Evolutionary conservation across 1,140 invertebrate species (phyloP).

Genomic region (Trichonephila clavata): DNA sequence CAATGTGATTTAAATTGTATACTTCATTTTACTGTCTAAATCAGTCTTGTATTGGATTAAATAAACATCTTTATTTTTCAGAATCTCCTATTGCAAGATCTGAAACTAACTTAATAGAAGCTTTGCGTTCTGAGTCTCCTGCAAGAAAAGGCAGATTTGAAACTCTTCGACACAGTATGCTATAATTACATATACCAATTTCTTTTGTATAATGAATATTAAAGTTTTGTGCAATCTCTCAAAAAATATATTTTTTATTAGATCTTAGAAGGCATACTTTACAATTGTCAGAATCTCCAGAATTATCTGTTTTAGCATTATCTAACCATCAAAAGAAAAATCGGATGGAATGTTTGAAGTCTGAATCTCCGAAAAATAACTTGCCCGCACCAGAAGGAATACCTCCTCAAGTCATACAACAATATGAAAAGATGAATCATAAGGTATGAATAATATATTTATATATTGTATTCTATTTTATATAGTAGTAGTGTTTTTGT

Average conservation of each 20-base stretch:
- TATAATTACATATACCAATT: background rate
- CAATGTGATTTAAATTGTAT: too few species aligned
- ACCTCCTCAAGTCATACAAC: conserved; percentile 61
- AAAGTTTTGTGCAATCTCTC: background rate
- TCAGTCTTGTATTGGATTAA: background rate
- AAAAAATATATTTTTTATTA: background rate
- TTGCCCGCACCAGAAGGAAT: background rate
- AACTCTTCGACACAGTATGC: conserved; percentile 68
- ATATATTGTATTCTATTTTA: too few species aligned
- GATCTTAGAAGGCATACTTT: conserved; percentile 69
- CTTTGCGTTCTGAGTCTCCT: conserved; percentile 48
- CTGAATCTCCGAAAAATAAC: conserved; percentile 42
- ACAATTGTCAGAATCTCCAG: conserved; percentile 57
- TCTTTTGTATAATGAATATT: background rate
- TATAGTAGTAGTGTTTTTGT: too few species aligned
- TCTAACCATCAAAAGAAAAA: conserved; percentile 40
- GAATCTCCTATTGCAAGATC: conserved; percentile 72
- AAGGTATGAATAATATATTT: conserved; percentile 20
- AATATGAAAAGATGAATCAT: conserved; percentile 70
- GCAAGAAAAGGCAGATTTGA: conserved; percentile 50
- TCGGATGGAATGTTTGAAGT: conserved; percentile 16
- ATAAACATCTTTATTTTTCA: background rate
- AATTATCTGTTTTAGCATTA: conserved; percentile 36
- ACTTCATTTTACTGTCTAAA: too few species aligned
- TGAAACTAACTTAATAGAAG: conserved; percentile 71